Conservation (phyloP, 2,888 invertebrate species). For the Acleris emargana region DNA sequence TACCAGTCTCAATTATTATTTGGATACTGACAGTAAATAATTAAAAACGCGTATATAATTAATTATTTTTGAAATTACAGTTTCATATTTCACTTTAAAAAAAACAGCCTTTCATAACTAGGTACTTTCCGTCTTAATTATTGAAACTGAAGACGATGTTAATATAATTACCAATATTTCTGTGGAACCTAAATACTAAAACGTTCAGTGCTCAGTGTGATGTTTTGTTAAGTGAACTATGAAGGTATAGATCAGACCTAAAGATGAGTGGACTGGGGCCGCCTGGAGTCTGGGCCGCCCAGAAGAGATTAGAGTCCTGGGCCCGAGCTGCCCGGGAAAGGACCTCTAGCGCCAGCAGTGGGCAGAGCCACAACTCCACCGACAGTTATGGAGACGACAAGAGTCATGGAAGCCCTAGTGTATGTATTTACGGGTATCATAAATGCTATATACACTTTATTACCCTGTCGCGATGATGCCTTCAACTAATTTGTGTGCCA, state of each 20-base stretch:
- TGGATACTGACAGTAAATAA: too few relatives aligned
- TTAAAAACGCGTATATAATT: too few relatives aligned
- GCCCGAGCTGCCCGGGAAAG: slow-evolving; percentile 89
- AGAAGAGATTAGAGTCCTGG: slow-evolving; percentile 90
- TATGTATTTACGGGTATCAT: slow-evolving; percentile 50
- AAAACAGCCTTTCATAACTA: too few relatives aligned
- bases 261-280: slow-evolving; percentile 88
- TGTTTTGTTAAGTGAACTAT: background rate
- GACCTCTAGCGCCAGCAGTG: slow-evolving; percentile 81
- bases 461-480: too few relatives aligned
- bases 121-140: too few relatives aligned
- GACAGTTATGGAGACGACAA: slow-evolving; percentile 80
- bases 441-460: background rate
- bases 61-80: too few relatives aligned
- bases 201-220: slow-evolving; percentile 4
- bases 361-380: slow-evolving; percentile 82
- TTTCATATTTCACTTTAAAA: too few relatives aligned
- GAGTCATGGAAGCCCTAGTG: slow-evolving; percentile 73
- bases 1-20: too few relatives aligned
- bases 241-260: slow-evolving; percentile 38
- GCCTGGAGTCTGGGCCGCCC: slow-evolving; percentile 90
- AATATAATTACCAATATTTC: too few relatives aligned
- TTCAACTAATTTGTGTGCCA: too few relatives aligned
- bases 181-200: too few relatives aligned
- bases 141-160: too few relatives aligned